phyloP scores from a whole-genome alignment of 2,888 invertebrate species.

The Sepiola atlantica region DNA sequence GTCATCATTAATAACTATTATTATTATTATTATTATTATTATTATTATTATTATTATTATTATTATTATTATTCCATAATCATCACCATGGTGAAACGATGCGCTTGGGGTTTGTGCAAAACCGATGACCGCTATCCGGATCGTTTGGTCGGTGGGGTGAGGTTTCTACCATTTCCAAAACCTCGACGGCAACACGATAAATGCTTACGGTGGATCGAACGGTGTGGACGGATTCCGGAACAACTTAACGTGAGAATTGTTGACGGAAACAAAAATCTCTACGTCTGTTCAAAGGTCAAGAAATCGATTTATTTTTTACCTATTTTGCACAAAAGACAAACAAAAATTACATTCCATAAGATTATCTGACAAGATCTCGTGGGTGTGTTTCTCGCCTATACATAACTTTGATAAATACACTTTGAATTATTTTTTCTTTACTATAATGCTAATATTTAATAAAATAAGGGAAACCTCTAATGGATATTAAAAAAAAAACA shows the following conservation, averaged over 20 bases:
- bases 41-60: neutral
- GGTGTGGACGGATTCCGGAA: constrained; percentile 52
- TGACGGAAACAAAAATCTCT: constrained; percentile 49
- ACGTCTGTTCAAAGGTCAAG: constrained; percentile 49
- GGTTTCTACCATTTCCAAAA: constrained; percentile 52
- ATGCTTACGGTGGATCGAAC: constrained; percentile 53
- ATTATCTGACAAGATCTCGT: no score
- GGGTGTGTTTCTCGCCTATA: no score
- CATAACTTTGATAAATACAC: no score
- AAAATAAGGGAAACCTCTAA: no score
- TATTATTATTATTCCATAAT: neutral
- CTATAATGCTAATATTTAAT: no score
- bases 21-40: neutral
- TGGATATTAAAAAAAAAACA: no score
- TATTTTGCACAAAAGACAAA: neutral
- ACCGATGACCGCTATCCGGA: constrained; percentile 51
- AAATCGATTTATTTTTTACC: neutral
- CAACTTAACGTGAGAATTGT: constrained; percentile 50
- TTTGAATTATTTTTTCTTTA: no score
- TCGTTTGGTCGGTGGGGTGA: constrained; percentile 49
- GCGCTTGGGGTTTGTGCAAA: constrained; percentile 51
- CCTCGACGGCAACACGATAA: constrained; percentile 50
- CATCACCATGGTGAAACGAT: constrained; percentile 47
- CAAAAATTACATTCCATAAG: no score
- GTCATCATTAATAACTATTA: neutral